These are phyloP conservation scores for Salvelinus alpinus DNA, from an alignment of 2,113 vertebrate species.

Conservation along the genomic window DNA sequence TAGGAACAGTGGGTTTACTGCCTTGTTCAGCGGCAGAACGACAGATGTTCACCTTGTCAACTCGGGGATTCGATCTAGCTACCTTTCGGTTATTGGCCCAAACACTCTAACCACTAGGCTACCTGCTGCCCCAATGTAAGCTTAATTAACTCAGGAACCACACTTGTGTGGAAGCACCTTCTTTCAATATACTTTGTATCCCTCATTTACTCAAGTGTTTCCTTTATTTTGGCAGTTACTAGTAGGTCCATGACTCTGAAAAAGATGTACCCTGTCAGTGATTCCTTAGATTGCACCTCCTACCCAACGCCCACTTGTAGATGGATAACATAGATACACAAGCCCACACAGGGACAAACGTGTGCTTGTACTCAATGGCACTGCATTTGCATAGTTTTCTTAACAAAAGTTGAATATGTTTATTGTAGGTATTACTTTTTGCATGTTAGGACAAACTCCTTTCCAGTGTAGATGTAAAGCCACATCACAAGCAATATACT, in stretches of 20 bases:
- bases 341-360: conserved; percentile 38
- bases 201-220: no score
- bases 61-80: no score
- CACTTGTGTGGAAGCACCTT: no score
- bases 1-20: no score
- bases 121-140: no score
- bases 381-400: conserved; percentile 1
- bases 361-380: conserved; percentile 4
- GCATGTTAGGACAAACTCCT: background rate
- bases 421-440: background rate
- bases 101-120: no score
- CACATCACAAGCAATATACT: background rate
- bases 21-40: no score
- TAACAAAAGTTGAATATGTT: conserved; percentile 5
- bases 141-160: no score
- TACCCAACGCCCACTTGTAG: conserved; percentile 21
- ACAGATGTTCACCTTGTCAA: no score
- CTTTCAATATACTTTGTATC: no score
- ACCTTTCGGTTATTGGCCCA: no score
- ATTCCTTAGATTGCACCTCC: conserved; percentile 36
- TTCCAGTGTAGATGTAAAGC: background rate
- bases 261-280: conserved; percentile 53
- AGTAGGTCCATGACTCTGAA: conserved; percentile 73
- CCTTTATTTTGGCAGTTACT: no score
- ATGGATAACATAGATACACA: conserved; percentile 19